Evolutionary conservation across 2,888 invertebrate species (phyloP).

Genomic region (Eustalomyia histrio): DNA sequence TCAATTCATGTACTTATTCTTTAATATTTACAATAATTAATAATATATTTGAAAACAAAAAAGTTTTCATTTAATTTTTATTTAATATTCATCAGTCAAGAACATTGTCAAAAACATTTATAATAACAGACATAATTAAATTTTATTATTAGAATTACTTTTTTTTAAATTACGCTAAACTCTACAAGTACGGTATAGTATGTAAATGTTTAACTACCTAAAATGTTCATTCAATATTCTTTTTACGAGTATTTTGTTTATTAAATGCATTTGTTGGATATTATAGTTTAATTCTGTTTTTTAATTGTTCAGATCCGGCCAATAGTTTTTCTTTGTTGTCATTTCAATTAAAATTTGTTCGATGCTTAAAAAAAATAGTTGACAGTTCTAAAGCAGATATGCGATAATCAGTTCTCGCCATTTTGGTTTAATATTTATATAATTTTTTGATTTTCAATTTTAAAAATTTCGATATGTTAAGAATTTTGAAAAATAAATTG

Average conservation of each 20-base stretch:
- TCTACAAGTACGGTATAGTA: background rate
- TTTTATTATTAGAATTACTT: background rate
- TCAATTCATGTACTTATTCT: background rate
- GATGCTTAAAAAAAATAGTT: background rate
- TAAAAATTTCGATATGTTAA: conserved; percentile 45
- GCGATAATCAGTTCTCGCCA: conserved; percentile 1
- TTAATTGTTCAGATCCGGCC: background rate
- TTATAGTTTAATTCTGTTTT: conserved; percentile 13
- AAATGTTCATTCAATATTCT: conserved; percentile 1
- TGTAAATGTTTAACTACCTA: background rate
- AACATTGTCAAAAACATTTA: conserved; percentile 42
- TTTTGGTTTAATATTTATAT: background rate
- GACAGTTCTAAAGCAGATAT: conserved; percentile 24
- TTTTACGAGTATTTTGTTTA: conserved; percentile 1
- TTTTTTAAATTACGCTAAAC: background rate
- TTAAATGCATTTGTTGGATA: conserved; percentile 35
- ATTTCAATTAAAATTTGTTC: background rate
- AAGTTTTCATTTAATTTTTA: background rate
- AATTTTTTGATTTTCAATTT: background rate
- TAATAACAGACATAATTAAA: conserved; percentile 24
- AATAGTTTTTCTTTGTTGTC: conserved; percentile 1
- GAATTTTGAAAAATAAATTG: conserved; percentile 1
- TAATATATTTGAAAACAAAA: conserved; percentile 1
- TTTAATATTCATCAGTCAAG: conserved; percentile 50
- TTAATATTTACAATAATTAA: background rate